Percentiles rank a stretch among this genome's conserved stretches.
Evolutionary conservation across 2,888 invertebrate genomes (phyloP).

Genomic region (Acronicta alni): DNA sequence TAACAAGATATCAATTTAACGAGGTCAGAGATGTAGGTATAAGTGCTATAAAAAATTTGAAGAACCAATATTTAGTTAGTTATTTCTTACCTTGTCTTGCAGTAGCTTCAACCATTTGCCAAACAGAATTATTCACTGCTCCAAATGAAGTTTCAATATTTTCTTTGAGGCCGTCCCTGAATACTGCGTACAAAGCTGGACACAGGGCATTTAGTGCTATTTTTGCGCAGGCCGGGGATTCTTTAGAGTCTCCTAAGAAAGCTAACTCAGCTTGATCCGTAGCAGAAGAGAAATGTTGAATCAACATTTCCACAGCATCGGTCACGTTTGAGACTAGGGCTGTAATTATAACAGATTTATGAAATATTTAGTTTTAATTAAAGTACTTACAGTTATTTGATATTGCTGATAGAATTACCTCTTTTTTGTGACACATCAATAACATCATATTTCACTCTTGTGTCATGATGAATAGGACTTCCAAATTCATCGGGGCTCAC

Average conservation of each 20-base stretch:
- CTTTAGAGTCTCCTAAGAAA: constrained; percentile 88
- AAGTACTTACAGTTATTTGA: neutral
- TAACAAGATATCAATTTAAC: neutral
- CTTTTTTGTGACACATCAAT: constrained; percentile 90
- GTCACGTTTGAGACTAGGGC: constrained; percentile 93
- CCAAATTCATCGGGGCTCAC: constrained; percentile 89
- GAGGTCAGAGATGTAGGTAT: neutral
- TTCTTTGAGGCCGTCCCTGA: constrained; percentile 95
- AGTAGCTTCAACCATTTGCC: constrained; percentile 96
- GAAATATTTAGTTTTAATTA: neutral
- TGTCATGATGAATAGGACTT: constrained; percentile 84
- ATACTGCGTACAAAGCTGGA: constrained; percentile 94
- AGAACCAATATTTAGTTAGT: neutral
- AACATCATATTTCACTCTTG: constrained; percentile 82
- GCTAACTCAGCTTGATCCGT: constrained; percentile 90
- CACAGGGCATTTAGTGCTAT: constrained; percentile 93
- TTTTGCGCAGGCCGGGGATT: constrained; percentile 92
- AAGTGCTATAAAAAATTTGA: neutral
- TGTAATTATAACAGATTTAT: constrained; percentile 70
- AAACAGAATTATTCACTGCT: constrained; percentile 95
- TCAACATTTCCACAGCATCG: constrained; percentile 93
- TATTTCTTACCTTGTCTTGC: constrained; percentile 92
- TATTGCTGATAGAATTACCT: constrained; percentile 68
- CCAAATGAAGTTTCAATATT: constrained; percentile 95
- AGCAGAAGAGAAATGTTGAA: constrained; percentile 92